phyloP scores from a whole-genome alignment of 2,113 vertebrate genomes.

The Macroglossus sobrinus region DNA sequence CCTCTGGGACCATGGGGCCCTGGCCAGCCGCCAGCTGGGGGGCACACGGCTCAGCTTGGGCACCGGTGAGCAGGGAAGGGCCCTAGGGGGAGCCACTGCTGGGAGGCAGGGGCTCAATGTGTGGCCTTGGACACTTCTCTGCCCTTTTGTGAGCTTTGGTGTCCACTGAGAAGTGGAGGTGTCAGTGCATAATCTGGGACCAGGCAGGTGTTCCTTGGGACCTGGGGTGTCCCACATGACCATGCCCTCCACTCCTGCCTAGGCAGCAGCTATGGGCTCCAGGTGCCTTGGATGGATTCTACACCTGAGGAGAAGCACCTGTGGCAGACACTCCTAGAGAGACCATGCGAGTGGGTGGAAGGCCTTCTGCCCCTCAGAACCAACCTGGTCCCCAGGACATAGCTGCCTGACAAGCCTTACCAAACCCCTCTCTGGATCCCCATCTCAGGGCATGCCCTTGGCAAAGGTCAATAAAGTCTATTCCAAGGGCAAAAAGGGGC shows the following conservation, averaged over 20 bases:
- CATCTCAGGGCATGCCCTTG: background rate
- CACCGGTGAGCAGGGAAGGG: slow-evolving; percentile 83
- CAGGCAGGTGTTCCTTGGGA: background rate
- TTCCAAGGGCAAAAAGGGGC: background rate
- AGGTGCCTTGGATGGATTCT: slow-evolving; percentile 96
- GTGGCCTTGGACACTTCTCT: background rate
- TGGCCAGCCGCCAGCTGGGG: slow-evolving; percentile 86
- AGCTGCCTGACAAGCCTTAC: background rate
- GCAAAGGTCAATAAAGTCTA: slow-evolving; percentile 63
- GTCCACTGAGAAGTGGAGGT: background rate
- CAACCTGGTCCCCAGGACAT: slow-evolving; percentile 83
- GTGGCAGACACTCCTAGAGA: slow-evolving; percentile 89
- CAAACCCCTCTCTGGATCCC: background rate
- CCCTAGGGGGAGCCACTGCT: background rate
- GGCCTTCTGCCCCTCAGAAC: slow-evolving; percentile 89
- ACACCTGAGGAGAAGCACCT: slow-evolving; percentile 87
- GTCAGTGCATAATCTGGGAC: background rate
- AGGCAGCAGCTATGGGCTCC: slow-evolving; percentile 91
- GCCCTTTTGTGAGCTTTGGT: background rate
- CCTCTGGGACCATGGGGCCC: slow-evolving; percentile 90
- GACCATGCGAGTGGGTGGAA: slow-evolving; percentile 90
- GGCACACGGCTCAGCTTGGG: slow-evolving; percentile 93
- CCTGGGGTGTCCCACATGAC: background rate
- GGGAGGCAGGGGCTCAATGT: background rate
- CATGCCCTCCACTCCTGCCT: background rate